Evolutionary conservation across 2,888 invertebrate genomes (phyloP).

Genomic region (Volucella bombylans): DNA sequence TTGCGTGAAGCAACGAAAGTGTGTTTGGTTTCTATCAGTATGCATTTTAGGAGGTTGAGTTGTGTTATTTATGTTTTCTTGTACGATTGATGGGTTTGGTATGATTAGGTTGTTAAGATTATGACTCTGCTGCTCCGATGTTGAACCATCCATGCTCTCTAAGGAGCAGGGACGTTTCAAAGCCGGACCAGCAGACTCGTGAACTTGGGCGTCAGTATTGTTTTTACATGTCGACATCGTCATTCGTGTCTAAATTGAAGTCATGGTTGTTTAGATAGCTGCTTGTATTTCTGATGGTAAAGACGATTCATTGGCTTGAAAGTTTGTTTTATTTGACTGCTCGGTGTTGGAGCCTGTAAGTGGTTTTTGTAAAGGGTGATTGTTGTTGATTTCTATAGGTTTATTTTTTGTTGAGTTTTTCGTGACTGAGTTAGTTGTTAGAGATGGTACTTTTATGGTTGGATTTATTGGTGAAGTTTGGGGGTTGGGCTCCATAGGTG

Average conservation of each 20-base stretch:
- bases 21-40: not conserved
- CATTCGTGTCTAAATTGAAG: too few species aligned
- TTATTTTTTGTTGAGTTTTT: slow-evolving; percentile 11
- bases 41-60: not conserved
- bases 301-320: not conserved
- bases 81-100: not conserved
- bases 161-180: not conserved
- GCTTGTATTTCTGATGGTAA: too few species aligned
- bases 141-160: slow-evolving; percentile 16
- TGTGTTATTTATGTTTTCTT: slow-evolving; percentile 15
- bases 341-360: slow-evolving; percentile 8
- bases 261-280: too few species aligned
- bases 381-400: slow-evolving; percentile 1
- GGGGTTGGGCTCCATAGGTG: not conserved
- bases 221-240: too few species aligned
- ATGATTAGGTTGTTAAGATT: slow-evolving; percentile 4
- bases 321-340: not conserved
- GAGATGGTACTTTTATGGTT: not conserved
- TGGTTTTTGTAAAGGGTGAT: slow-evolving; percentile 2
- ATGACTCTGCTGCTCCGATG: slow-evolving; percentile 19
- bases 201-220: too few species aligned
- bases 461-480: not conserved
- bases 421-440: not conserved
- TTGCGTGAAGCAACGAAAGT: not conserved
- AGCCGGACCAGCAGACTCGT: too few species aligned